Percentiles rank a stretch among this genome's conserved stretches.
Conservation (phyloP, 2,797 vertebrate species). For the Eurystomus glaucurus region DNA sequence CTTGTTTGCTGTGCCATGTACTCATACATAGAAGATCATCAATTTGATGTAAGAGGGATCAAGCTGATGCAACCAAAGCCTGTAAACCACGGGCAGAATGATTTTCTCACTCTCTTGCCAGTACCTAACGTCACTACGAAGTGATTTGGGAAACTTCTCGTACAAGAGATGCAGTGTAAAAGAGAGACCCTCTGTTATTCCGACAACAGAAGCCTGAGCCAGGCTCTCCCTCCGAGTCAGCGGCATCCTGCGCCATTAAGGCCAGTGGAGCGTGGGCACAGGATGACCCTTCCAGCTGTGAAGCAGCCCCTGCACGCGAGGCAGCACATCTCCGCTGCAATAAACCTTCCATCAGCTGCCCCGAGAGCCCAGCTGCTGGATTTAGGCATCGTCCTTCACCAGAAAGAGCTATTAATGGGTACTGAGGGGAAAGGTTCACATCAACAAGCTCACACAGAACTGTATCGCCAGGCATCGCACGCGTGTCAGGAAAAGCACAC, state of each 20-base stretch:
- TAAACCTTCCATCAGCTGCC: not conserved
- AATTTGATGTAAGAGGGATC: not conserved
- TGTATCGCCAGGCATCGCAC: fast-evolving
- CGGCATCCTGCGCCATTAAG: not conserved
- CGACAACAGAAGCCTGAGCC: not conserved
- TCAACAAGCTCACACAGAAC: fast-evolving
- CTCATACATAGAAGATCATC: not conserved
- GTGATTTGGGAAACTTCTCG: not conserved
- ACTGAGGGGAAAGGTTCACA: not conserved
- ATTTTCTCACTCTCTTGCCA: not conserved
- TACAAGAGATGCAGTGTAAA: fast-evolving
- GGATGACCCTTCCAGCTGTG: slow-evolving; percentile 48
- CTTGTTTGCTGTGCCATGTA: fast-evolving
- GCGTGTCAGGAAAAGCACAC: fast-evolving
- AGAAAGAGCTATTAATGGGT: not conserved
- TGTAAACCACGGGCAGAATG: not conserved
- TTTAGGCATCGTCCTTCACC: not conserved
- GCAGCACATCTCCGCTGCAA: not conserved
- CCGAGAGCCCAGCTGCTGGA: slow-evolving; percentile 40
- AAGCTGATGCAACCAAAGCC: not conserved
- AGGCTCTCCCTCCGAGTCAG: not conserved
- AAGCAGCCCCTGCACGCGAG: not conserved
- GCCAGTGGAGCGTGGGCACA: not conserved
- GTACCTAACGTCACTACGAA: fast-evolving
- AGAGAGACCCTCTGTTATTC: not conserved